phyloP scores from a whole-genome alignment of 2,797 vertebrate genomes.

The Mormyrus hasselquistii region DNA sequence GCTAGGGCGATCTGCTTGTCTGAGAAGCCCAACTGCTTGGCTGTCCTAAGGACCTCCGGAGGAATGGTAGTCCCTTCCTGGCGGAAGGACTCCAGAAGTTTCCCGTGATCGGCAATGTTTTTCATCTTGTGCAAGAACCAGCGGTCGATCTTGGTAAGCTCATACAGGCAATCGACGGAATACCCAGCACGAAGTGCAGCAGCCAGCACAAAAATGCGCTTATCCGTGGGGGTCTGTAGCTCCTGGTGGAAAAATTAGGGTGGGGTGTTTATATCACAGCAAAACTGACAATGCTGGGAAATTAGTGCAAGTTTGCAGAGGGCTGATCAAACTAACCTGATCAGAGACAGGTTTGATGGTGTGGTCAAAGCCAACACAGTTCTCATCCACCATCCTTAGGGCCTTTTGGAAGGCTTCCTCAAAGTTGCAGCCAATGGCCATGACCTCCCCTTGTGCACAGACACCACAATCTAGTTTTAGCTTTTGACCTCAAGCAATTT shows the following conservation, averaged over 20 bases:
- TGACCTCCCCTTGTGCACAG: slow-evolving; percentile 78
- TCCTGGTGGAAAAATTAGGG: slow-evolving; percentile 60
- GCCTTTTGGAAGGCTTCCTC: slow-evolving; percentile 98
- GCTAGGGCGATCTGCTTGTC: slow-evolving; percentile 93
- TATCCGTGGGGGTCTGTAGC: slow-evolving; percentile 88
- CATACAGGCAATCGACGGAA: slow-evolving; percentile 81
- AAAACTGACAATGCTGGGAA: not conserved
- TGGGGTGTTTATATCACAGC: not conserved
- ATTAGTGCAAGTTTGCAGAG: not conserved
- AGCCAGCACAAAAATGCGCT: slow-evolving; percentile 91
- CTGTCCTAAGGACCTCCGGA: slow-evolving; percentile 67
- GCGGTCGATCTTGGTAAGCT: slow-evolving; percentile 90
- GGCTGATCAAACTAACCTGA: slow-evolving; percentile 50
- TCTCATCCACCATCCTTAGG: slow-evolving; percentile 96
- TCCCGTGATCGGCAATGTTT: slow-evolving; percentile 77
- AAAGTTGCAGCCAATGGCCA: slow-evolving; percentile 89
- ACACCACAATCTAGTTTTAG: not conserved
- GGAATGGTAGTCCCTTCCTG: slow-evolving; percentile 71
- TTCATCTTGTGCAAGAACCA: slow-evolving; percentile 98
- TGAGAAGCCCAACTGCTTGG: slow-evolving; percentile 93
- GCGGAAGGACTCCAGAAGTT: slow-evolving; percentile 71
- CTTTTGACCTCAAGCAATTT: not conserved
- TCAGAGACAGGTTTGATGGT: slow-evolving; percentile 81
- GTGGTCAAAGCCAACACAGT: slow-evolving; percentile 92
- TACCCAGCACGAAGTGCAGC: slow-evolving; percentile 76